Conservation (phyloP, 2,113 vertebrate species). For the Trachemys scripta region DNA sequence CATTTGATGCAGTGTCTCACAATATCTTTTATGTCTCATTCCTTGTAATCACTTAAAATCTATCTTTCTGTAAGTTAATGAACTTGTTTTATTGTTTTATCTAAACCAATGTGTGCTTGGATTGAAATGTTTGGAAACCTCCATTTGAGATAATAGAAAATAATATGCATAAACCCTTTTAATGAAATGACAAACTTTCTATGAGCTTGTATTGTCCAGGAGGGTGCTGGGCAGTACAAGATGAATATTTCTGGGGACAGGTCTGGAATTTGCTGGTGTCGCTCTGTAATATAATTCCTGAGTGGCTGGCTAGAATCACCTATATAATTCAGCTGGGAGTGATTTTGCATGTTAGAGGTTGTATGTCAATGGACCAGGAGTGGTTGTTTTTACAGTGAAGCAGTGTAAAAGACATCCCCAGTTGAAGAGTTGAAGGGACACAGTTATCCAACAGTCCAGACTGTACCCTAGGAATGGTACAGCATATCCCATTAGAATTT, state of each 20-base stretch:
- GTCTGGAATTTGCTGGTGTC: not conserved
- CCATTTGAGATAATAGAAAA: no score
- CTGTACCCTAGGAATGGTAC: no score
- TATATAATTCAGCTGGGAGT: not conserved
- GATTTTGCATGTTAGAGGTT: not conserved
- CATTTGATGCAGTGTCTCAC: not conserved
- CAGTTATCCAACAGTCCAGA: not conserved
- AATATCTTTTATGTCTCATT: not conserved
- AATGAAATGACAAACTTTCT: not conserved
- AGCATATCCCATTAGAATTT: no score
- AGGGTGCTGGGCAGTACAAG: not conserved
- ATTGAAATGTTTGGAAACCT: no score
- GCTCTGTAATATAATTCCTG: not conserved
- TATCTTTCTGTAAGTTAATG: no score
- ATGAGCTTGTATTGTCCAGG: not conserved
- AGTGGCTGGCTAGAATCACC: not conserved
- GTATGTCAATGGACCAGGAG: not conserved
- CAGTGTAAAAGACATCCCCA: not conserved
- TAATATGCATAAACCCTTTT: not conserved
- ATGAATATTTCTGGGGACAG: not conserved
- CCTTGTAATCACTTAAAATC: no score
- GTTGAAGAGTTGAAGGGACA: not conserved
- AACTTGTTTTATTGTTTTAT: no score
- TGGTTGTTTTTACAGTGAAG: not conserved
- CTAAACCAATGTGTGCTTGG: no score